A percentile compares a stretch with the other conserved stretches of the same genome.
Evolutionary conservation across 2,797 vertebrate species (phyloP).

Genomic region (Microctenopoma lineatum): DNA sequence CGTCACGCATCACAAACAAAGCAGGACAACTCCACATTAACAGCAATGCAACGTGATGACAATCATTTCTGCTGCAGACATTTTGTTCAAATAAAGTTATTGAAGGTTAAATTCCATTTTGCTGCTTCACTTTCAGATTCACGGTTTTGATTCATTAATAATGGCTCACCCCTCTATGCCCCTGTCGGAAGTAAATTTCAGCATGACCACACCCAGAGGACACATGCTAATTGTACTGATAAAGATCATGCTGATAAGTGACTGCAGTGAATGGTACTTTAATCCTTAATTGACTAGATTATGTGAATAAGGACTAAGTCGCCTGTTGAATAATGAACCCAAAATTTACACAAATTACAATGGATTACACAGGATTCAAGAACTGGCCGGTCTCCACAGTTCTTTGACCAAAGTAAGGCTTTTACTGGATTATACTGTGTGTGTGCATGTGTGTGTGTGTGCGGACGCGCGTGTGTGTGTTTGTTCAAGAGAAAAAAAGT

Average conservation of each 20-base stretch:
- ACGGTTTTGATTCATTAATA: background rate
- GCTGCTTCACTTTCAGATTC: background rate
- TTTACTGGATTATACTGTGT: background rate
- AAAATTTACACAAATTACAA: background rate
- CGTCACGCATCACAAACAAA: no score
- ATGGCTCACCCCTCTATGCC: background rate
- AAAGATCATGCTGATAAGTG: constrained; percentile 10
- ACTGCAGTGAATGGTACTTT: background rate
- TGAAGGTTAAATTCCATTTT: constrained; percentile 2
- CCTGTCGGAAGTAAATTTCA: background rate
- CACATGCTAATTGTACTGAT: constrained; percentile 7
- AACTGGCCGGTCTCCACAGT: background rate
- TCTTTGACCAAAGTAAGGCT: background rate
- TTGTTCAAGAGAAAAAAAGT: no score
- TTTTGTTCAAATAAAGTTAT: constrained; percentile 13
- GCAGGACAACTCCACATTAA: background rate
- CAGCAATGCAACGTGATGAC: background rate
- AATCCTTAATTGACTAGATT: constrained; percentile 18
- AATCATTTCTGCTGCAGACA: background rate
- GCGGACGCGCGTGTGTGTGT: no score
- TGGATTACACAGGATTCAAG: background rate
- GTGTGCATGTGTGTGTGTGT: no score
- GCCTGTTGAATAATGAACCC: background rate
- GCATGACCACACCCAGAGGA: constrained; percentile 2
- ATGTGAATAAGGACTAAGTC: background rate